Evolutionary conservation across 1,140 invertebrate species (phyloP), one percentile per base, ranked within the genome.

Genomic region (Lordiphosa collinella): DNA sequence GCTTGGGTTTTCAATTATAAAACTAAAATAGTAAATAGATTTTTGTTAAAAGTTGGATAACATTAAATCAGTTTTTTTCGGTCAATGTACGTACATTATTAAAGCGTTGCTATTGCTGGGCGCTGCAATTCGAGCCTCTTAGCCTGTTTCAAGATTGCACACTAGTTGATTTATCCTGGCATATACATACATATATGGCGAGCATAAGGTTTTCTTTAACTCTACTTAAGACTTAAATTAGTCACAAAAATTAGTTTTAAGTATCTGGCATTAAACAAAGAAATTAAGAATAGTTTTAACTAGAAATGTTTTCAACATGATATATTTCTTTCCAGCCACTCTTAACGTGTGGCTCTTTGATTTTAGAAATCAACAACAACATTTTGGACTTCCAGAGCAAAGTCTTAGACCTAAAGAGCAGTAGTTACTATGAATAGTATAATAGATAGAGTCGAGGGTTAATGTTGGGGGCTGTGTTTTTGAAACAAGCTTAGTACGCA

Each of bases 351-450:
- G 40, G 49, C 40, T 37, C 73, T 63, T 32, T 56, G 76, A 82
- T 82, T 82, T 82, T 82, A 82, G 66, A 84, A 82, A 82, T 82
- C 76, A 82, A 76, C 71, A 82, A 80, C 76, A 80, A 67, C 67
- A 68, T 71, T 72, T 22, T 59, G 57, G 66, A 82, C 76, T 66
- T 56, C 54, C 32, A 52, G 52, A 67, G 57, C 56, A 63, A 54
- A 54, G 36, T 46, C 47, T 63, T 63, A 57, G 32, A 34, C 16
- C 13, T 41, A 61, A 44, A 51, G 48, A 58, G 57, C 41, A 78
- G 32, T 49, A 70, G 61, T 47, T 54, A 59, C 38, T 70, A 70
- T 38, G 10, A 47, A 54, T 35, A 32, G 25, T 53, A 18, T 63
- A 53, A 50, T 48, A 57, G 25, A 31, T 69, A 70, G 65, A 79